Evolutionary conservation across 2,888 invertebrate species (phyloP).

Genomic region (Nomada hirtipes): DNA sequence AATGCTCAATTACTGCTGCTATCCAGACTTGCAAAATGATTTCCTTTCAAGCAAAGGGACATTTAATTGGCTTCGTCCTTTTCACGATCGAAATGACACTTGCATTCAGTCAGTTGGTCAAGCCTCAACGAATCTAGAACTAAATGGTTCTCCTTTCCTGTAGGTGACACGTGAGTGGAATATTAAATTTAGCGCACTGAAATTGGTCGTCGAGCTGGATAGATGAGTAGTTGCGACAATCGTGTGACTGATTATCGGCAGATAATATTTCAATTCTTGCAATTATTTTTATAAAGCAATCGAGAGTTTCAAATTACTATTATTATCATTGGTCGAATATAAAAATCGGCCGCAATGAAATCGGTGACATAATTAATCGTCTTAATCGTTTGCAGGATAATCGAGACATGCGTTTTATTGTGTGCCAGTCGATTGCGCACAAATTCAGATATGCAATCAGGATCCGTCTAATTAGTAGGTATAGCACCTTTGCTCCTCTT

Average conservation of each 20-base stretch:
- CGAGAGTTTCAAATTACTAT: no score
- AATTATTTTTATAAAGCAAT: no score
- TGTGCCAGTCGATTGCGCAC: conserved; percentile 5
- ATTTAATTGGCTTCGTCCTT: conserved; percentile 44
- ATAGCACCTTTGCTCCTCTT: conserved; percentile 14
- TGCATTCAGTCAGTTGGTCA: conserved; percentile 38
- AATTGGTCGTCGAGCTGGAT: no score
- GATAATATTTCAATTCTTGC: neutral
- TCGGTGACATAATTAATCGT: conserved; percentile 52
- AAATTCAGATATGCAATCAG: conserved; percentile 51
- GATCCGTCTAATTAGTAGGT: conserved; percentile 47
- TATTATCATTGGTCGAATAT: no score
- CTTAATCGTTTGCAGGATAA: conserved; percentile 50
- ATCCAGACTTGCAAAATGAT: conserved; percentile 22
- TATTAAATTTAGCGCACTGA: neutral
- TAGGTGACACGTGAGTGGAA: neutral
- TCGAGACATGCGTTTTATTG: conserved; percentile 46
- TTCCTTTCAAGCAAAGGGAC: conserved; percentile 22
- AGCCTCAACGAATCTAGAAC: neutral
- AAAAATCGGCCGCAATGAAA: no score
- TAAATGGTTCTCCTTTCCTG: neutral
- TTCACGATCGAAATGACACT: conserved; percentile 6
- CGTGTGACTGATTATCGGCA: neutral
- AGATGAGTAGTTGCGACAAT: no score
- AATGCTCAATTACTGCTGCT: conserved; percentile 11